These are phyloP conservation scores for Volucella inanis DNA, from an alignment of 2,888 invertebrate genomes.

Conservation along the genomic window DNA sequence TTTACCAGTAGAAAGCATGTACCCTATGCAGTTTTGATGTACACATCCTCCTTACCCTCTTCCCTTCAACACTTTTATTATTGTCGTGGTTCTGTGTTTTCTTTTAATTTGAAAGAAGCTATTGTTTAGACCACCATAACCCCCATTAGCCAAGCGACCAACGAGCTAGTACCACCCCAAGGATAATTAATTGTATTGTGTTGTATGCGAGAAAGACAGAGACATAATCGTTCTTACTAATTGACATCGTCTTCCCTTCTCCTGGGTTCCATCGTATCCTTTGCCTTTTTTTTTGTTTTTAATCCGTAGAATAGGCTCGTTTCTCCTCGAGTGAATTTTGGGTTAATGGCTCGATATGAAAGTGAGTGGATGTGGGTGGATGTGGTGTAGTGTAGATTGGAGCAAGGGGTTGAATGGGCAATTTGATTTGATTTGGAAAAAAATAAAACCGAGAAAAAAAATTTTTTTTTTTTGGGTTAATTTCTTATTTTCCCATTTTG, in stretches of 20 bases:
- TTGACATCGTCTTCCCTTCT: slow-evolving; percentile 56
- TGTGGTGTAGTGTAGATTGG: neutral
- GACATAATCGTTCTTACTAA: slow-evolving; percentile 59
- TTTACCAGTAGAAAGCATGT: slow-evolving; percentile 3
- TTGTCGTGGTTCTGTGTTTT: slow-evolving; percentile 52
- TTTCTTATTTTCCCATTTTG: slow-evolving; percentile 59
- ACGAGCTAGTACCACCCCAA: slow-evolving; percentile 38
- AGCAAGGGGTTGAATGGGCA: slow-evolving; percentile 26
- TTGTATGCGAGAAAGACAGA: slow-evolving; percentile 19
- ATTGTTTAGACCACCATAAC: too few species aligned
- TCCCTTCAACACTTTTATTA: neutral
- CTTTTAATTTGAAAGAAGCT: slow-evolving; percentile 65
- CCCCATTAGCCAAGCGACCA: too few species aligned
- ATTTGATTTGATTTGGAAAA: slow-evolving; percentile 62
- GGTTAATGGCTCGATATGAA: slow-evolving; percentile 14
- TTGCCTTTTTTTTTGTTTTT: slow-evolving; percentile 37
- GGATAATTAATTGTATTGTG: slow-evolving; percentile 65
- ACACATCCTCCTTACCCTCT: slow-evolving; percentile 25
- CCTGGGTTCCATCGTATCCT: neutral
- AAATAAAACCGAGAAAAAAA: slow-evolving; percentile 32
- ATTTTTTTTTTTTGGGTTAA: slow-evolving; percentile 64
- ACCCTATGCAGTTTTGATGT: slow-evolving; percentile 41
- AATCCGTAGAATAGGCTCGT: neutral
- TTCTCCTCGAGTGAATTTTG: slow-evolving; percentile 54
- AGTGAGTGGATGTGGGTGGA: neutral